phyloP scores from a whole-genome alignment of 2,888 invertebrate species.

The Tanytarsus gracilentus region DNA sequence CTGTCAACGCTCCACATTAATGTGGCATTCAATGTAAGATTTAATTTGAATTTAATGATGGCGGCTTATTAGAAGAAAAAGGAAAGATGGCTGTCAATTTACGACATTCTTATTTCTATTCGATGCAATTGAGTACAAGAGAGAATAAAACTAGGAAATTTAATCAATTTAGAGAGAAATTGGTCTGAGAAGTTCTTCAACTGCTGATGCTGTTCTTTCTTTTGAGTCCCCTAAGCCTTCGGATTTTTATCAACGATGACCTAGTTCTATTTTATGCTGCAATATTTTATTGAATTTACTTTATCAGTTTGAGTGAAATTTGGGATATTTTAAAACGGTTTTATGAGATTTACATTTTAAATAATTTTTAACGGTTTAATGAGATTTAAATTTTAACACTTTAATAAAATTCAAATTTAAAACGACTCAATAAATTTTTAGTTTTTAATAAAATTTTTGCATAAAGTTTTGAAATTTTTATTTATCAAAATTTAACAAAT shows the following conservation, averaged over 20 bases:
- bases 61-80: constrained; percentile 19
- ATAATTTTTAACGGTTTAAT: too few relatives aligned
- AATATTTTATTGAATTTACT: too few relatives aligned
- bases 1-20: background rate
- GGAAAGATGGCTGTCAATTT: constrained; percentile 13
- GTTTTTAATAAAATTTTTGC: too few relatives aligned
- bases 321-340: too few relatives aligned
- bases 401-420: too few relatives aligned
- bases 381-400: too few relatives aligned
- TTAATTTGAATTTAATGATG: constrained; percentile 26
- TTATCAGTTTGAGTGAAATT: too few relatives aligned
- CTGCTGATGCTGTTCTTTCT: background rate
- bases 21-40: background rate
- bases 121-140: background rate
- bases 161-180: background rate
- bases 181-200: background rate
- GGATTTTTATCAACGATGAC: background rate
- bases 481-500: too few relatives aligned
- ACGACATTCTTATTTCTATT: background rate
- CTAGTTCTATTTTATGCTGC: too few relatives aligned
- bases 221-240: background rate
- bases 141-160: background rate
- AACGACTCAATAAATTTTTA: too few relatives aligned
- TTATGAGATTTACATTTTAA: too few relatives aligned
- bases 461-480: too few relatives aligned